phyloP scores from a whole-genome alignment of 2,888 invertebrate species.

The Drosophila limbata region DNA sequence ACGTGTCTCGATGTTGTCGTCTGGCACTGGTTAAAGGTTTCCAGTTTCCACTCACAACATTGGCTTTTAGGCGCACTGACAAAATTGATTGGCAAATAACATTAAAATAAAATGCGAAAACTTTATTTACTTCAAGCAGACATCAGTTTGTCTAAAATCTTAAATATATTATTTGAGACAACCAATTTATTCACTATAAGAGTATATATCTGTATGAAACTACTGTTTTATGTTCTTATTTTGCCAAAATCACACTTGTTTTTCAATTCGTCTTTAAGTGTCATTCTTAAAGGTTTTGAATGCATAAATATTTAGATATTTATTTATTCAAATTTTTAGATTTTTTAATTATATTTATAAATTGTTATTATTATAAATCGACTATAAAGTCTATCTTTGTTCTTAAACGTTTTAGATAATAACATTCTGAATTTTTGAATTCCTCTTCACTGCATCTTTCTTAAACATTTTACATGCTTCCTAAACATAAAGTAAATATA shows the following conservation, averaged over 20 bases:
- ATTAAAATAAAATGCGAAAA: constrained; percentile 17
- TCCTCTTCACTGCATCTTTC: neutral
- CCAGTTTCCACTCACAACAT: constrained; percentile 47
- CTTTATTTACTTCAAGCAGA: constrained; percentile 1
- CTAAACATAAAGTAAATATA: too few species aligned
- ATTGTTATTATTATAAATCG: too few species aligned
- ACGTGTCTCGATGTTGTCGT: constrained; percentile 48
- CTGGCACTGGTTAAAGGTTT: constrained; percentile 51
- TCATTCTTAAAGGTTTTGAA: too few species aligned
- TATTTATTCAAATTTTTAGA: too few species aligned
- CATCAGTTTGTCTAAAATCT: neutral
- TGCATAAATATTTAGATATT: too few species aligned
- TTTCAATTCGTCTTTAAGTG: neutral
- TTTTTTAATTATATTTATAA: too few species aligned
- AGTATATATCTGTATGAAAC: neutral
- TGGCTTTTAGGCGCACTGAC: constrained; percentile 49
- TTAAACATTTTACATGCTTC: neutral
- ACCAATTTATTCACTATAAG: neutral
- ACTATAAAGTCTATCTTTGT: too few species aligned
- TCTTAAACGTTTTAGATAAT: too few species aligned
- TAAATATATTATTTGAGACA: neutral
- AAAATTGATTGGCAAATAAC: constrained; percentile 19
- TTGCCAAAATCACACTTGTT: neutral
- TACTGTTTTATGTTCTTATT: neutral
- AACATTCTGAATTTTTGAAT: too few species aligned